Conservation (phyloP, 92 coral and sea anemone genomes). For the Virgularia gustaviana region DNA sequence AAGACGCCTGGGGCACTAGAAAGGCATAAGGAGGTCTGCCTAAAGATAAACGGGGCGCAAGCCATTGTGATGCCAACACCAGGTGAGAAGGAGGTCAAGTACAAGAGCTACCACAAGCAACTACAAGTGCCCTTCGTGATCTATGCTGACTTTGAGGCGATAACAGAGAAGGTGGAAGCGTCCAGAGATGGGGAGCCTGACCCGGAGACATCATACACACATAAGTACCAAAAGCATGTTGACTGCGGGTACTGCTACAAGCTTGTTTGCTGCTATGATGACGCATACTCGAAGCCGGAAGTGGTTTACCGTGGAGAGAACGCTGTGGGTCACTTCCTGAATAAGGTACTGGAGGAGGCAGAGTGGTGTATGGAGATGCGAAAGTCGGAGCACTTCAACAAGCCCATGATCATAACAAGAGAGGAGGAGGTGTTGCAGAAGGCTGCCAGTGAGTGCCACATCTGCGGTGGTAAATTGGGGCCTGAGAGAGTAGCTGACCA, state of each 20-base stretch:
- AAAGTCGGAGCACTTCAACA: neutral
- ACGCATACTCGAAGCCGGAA: neutral
- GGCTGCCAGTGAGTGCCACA: neutral
- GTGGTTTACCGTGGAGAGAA: neutral
- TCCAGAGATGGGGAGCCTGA: no score
- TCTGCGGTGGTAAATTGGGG: neutral
- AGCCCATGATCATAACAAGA: neutral
- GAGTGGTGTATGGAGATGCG: neutral
- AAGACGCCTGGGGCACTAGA: neutral
- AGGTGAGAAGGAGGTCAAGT: neutral
- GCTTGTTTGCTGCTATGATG: slow-evolving; percentile 11
- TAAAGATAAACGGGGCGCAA: neutral
- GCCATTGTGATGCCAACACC: neutral
- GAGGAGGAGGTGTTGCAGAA: neutral
- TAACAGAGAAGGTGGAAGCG: neutral
- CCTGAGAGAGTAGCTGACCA: neutral
- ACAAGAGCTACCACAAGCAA: neutral
- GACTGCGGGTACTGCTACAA: neutral
- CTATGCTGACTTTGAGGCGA: slow-evolving; percentile 23
- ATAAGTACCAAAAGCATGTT: neutral
- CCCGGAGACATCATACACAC: neutral
- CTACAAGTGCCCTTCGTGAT: neutral
- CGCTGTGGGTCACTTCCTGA: neutral
- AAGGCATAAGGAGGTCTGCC: neutral
- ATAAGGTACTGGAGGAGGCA: neutral